A percentile compares a stretch with the other conserved stretches of the same genome.
Evolutionary conservation across 2,888 invertebrate genomes (phyloP).

Genomic region (Rhopalosiphum nymphaeae): DNA sequence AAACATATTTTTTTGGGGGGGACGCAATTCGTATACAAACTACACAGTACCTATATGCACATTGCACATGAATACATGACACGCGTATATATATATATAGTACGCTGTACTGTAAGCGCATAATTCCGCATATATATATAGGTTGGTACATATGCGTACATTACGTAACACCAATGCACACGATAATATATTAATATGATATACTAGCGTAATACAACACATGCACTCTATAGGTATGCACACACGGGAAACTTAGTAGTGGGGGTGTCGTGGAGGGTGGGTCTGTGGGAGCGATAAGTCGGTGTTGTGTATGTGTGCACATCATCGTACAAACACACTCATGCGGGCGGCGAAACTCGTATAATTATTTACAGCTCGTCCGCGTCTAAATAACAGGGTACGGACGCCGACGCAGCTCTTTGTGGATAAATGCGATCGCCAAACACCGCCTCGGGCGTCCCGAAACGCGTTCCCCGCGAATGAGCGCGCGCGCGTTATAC

Average conservation of each 20-base stretch:
- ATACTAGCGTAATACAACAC: too few relatives aligned
- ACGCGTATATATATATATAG: too few relatives aligned
- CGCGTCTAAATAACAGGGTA: constrained; percentile 57
- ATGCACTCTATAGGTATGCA: not conserved
- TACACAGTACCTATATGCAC: too few relatives aligned
- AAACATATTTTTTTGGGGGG: too few relatives aligned
- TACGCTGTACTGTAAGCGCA: too few relatives aligned
- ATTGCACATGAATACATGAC: too few relatives aligned
- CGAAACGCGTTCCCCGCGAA: constrained; percentile 38
- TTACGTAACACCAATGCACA: not conserved
- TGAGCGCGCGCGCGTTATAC: not conserved
- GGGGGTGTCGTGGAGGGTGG: not conserved
- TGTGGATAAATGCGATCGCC: constrained; percentile 62
- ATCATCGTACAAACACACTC: not conserved
- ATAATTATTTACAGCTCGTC: constrained; percentile 60
- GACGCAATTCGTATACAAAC: too few relatives aligned
- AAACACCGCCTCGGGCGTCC: constrained; percentile 36
- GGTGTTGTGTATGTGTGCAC: not conserved
- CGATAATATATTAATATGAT: not conserved
- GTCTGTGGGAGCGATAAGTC: not conserved
- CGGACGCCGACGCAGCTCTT: constrained; percentile 49
- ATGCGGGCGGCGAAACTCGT: constrained; percentile 28
- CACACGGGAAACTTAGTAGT: not conserved
- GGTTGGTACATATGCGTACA: too few relatives aligned
- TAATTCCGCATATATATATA: too few relatives aligned